Evolutionary conservation across 2,888 invertebrate species (phyloP).

Genomic region (Yponomeuta cagnagella): DNA sequence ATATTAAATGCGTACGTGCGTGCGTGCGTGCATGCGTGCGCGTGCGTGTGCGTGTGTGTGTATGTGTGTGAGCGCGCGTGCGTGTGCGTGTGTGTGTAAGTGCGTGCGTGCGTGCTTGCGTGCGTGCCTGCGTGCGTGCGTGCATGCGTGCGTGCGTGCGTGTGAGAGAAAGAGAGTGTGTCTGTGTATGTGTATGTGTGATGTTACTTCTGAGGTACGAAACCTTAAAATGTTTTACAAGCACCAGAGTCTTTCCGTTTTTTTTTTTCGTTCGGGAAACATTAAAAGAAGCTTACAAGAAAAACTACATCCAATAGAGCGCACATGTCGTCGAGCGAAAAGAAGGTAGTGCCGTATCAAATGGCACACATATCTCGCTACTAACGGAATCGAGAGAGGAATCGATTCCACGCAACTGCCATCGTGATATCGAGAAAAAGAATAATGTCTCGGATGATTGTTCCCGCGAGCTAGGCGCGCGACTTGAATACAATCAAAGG

Average conservation of each 20-base stretch:
- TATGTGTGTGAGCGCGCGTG: too few relatives aligned
- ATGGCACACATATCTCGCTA: background rate
- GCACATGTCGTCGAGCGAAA: background rate
- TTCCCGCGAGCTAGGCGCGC: constrained; percentile 12
- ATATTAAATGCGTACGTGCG: too few relatives aligned
- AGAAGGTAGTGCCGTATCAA: background rate
- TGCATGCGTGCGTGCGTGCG: too few relatives aligned
- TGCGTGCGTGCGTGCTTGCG: too few relatives aligned
- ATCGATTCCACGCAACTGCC: constrained; percentile 8
- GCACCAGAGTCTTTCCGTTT: background rate
- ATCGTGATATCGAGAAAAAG: background rate
- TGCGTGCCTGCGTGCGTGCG: too few relatives aligned
- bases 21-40: too few relatives aligned
- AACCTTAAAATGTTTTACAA: background rate
- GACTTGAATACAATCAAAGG: constrained; percentile 4
- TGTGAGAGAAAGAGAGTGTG: too few relatives aligned
- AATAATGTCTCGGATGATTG: constrained; percentile 12
- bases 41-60: too few relatives aligned
- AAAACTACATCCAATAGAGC: background rate
- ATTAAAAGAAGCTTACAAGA: background rate
- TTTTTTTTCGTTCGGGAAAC: background rate
- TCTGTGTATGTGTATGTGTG: too few relatives aligned
- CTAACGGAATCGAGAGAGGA: constrained; percentile 6
- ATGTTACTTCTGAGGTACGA: background rate
- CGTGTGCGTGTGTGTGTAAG: too few relatives aligned